phyloP scores from a whole-genome alignment of 2,113 vertebrate genomes.

The Coregonus clupeaformis region DNA sequence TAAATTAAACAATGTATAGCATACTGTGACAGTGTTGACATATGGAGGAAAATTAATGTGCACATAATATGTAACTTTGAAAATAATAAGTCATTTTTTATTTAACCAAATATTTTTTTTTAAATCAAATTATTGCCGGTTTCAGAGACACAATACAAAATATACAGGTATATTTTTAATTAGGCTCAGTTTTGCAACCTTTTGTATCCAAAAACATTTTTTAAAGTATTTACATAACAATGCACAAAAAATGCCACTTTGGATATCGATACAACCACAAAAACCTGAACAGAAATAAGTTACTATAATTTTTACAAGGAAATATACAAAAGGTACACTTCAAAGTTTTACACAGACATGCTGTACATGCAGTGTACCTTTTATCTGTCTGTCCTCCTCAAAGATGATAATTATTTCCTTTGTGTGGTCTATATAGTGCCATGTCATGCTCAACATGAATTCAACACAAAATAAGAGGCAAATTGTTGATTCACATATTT shows the following conservation, averaged over 20 bases:
- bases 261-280: constrained; percentile 81
- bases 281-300: constrained; percentile 98
- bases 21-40: too few species aligned
- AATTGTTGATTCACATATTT: constrained; percentile 68
- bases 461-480: constrained; percentile 55
- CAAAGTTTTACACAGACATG: constrained; percentile 78
- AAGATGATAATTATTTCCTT: constrained; percentile 47
- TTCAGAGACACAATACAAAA: constrained; percentile 77
- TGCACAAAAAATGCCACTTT: constrained; percentile 87
- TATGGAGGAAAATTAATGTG: background rate
- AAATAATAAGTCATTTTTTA: constrained; percentile 12
- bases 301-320: constrained; percentile 96
- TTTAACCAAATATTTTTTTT: constrained; percentile 3
- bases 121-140: constrained; percentile 44
- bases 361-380: constrained; percentile 73
- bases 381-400: constrained; percentile 25
- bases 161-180: constrained; percentile 73
- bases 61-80: background rate
- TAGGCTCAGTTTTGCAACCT: constrained; percentile 96
- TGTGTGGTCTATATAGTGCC: constrained; percentile 55
- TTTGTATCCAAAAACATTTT: constrained; percentile 84
- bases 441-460: constrained; percentile 74
- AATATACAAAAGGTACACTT: constrained; percentile 92
- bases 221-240: constrained; percentile 84
- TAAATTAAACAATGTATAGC: too few species aligned